phyloP scores from a whole-genome alignment of 2,797 vertebrate species.

The Taeniopygia guttata region DNA sequence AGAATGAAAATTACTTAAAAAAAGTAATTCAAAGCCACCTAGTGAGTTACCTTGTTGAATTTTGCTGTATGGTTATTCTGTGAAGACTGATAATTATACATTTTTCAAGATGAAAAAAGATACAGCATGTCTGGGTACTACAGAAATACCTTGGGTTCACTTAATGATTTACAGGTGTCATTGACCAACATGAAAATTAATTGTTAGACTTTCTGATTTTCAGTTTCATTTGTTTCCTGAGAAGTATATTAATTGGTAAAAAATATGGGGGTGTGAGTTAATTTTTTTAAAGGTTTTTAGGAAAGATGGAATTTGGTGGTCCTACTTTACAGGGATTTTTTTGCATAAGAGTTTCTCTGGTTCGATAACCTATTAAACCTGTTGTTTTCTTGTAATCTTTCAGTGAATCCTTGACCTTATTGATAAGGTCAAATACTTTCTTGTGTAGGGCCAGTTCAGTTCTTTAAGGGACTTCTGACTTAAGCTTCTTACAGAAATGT shows the following conservation, averaged over 20 bases:
- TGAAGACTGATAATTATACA: background rate
- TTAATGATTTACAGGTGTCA: background rate
- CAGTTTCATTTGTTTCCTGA: background rate
- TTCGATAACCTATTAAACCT: background rate
- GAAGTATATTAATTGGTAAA: background rate
- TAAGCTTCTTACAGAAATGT: slow-evolving; percentile 14
- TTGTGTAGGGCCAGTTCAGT: background rate
- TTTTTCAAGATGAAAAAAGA: background rate
- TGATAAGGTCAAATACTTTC: background rate
- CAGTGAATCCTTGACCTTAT: background rate
- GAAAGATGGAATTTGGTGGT: background rate
- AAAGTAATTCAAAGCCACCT: background rate
- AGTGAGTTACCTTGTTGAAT: background rate
- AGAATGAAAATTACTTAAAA: background rate
- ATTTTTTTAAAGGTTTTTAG: background rate
- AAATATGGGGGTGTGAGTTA: fast-evolving
- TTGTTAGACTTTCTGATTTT: background rate
- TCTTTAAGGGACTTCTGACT: background rate
- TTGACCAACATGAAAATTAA: background rate
- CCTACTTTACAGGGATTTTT: background rate
- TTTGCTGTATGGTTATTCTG: background rate
- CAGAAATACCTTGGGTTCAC: background rate
- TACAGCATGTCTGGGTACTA: background rate
- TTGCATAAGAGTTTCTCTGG: background rate
- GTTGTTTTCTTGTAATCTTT: background rate